Evolutionary conservation across 2,888 invertebrate genomes (phyloP), one percentile per base, ranked within the genome.

Genomic region (Limnephilus auricula): DNA sequence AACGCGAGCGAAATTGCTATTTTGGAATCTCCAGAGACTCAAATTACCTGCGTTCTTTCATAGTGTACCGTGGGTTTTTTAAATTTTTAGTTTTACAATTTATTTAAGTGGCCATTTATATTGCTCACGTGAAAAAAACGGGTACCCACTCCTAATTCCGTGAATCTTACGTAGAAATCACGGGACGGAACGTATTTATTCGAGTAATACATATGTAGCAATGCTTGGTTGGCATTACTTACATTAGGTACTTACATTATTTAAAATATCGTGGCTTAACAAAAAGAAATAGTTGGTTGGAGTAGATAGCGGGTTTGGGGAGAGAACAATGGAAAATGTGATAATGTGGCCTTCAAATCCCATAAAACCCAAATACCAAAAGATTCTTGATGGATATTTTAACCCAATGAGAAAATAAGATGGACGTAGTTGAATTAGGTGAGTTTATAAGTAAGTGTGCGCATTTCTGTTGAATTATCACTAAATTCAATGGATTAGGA

Each of bases 11-110:
- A 50, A 86, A 32, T 86, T 86, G 18, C 50, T 50, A 15, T 50
- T 86, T 86, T 50, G 30, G 50, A 86, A 86, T 86, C 86, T 50
- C 50, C 50, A n/a, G 31, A 32, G 86, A 86, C 31, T 86, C 86
- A 18, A 31, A 50, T 40, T 86, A 45, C 86, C 40, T 50, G 50
- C 45, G 13, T 50, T 13, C 18, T 50, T 50, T 31, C 34, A 37
- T 84, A 40, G 37, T 37, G 37, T 32, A 34, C 84, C 40, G 40
- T 34, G 10, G 15, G 15, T 40, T 84, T 32, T 84, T n/a, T n/a
- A 84, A 84, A 84, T 25, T 12, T 32, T 84, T 25, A 84, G 84
- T 84, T n/a, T 32, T 34, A 84, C 37, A 84, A 84, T 84, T 37
- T 34, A 37, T 84, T 84, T 37, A 40, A 84, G 84, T 84, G 84